A percentile compares a stretch with the other conserved stretches of the same genome.
These are phyloP conservation scores for Sebastes oblongus DNA, from an alignment of 2,797 vertebrate species.

Conservation along the genomic window DNA sequence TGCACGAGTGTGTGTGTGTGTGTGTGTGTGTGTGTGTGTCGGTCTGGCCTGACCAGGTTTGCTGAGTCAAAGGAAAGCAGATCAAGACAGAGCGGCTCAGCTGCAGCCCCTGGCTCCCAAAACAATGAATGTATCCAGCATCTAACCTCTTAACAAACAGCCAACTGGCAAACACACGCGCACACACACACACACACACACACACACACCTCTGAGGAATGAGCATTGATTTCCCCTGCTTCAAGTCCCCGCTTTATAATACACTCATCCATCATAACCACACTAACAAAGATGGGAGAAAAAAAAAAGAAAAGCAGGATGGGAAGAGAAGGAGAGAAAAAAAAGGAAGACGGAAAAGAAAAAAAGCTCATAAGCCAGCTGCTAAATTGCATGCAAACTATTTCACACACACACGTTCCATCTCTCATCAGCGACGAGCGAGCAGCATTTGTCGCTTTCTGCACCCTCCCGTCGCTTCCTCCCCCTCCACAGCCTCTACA, in stretches of 20 bases:
- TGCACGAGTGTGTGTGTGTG: conserved; percentile 1
- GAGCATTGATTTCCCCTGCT: conserved; percentile 75
- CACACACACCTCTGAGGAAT: conserved; percentile 57
- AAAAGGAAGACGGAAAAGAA: background rate
- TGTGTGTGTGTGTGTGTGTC: conserved; percentile 29
- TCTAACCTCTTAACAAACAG: conserved; percentile 66
- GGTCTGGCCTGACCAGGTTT: conserved; percentile 47
- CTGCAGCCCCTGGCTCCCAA: conserved; percentile 66
- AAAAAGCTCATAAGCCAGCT: conserved; percentile 47
- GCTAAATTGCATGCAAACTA: conserved; percentile 61
- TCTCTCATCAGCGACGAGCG: conserved; percentile 48
- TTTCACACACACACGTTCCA: conserved; percentile 47
- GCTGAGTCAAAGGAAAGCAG: conserved; percentile 78
- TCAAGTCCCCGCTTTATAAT: conserved; percentile 60
- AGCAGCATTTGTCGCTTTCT: conserved; percentile 45
- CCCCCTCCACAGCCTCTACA: background rate
- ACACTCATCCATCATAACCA: conserved; percentile 74
- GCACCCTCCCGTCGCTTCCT: background rate
- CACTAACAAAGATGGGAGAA: conserved; percentile 53
- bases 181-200: conserved; percentile 11
- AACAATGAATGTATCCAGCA: conserved; percentile 72
- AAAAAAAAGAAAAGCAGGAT: background rate
- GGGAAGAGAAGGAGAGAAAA: background rate
- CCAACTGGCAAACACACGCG: conserved; percentile 41
- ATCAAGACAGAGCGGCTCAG: conserved; percentile 64